Base-by-base conservation (phyloP, 2,113 vertebrate species). In the Myiozetetes cayanensis region DNA sequence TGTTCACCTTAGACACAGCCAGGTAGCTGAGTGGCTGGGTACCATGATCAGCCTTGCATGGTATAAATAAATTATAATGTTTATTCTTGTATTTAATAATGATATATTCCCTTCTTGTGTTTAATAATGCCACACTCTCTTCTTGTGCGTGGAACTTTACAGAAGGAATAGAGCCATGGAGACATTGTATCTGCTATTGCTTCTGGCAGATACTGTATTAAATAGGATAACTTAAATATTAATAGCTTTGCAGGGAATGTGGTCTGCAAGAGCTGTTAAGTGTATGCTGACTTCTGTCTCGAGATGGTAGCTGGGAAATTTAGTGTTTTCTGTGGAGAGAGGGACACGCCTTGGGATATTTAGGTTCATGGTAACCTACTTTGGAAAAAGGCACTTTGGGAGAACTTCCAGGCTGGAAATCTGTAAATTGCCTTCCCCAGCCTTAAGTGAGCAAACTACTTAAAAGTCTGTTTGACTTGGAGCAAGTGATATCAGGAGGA, bases 121-220 rank as follows among this genome's bases (percentile, higher is more conserved):
- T 91, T 94, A 81, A 85, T 82, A 91, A 41, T 50, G 16, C 28
- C 83, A 31, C 70, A n/a, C 90, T 87, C 76, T 85, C 23, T 80
- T 79, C 24, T 76, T 70, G 35, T 59, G 31, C 11, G 1, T 80
- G 71, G 37, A 93, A 87, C 55, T 92, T 93, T 49, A 81, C 59
- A 53, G 92, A 76, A 74, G 44, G 70, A 90, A 74, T 47, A 67
- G 61, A 94, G 39, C 63, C 52, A 53, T 7, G 1, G 63, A 78
- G 59, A 35, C 19, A 37, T 19, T 85, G 52, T 58, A 56, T 80
- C 70, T 82, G 49, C 44, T 91, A 30, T 89, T 95, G 94, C 91
- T 96, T 96, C 71, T 94, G 91, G 89, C 91, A 93, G 68, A 86
- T 47, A 43, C 56, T 75, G 50, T 87, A 87, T 96, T 94, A 75